Evolutionary conservation across 2,888 invertebrate species (phyloP), one percentile per base, ranked within the genome.

Genomic region (Tachina lurida): DNA sequence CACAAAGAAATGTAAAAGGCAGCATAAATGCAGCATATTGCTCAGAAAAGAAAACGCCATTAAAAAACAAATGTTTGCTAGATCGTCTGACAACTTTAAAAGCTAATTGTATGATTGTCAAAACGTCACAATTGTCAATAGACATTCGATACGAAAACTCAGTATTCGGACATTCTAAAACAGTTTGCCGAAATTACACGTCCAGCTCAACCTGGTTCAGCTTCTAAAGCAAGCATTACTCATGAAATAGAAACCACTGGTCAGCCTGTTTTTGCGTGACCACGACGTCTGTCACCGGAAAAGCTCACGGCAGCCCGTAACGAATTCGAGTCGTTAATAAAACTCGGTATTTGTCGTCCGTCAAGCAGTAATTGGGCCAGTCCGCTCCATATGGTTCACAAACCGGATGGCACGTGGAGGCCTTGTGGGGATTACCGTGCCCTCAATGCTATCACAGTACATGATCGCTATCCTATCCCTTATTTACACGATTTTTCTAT

Each of bases 321-420:
- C 7, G 87, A 89, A 43, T 87, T 88, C 52, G 76, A 88, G 10
- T 73, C 56, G 15, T 62, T 87, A 3, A 70, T 87, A 22, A 88
- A 92, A 60, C 84, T 89, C 17, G 93, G 93, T 0, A 91, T 93
- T 10, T 91, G 92, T 56, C 88, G 92, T 8, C 93, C 92, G 0
- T 93, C 93, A 0, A 89, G 89, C 4, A 92, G 92, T 65, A 87
- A 88, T 1, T 93, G 92, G 92, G 88, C 92, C 0, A 91, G 90
- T 65, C 93, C 91, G 1, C 87, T 93, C 0, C 90, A 91, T 75
- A 71, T 91, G 84, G 90, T 88, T 3, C 79, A 47, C 88, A 90
- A 87, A 76, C 62, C 58, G 10, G 60, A 74, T 39, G 86, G 71
- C 10, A 67, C 84, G 15, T 85, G 84, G 73, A 43, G 77, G n/a